Evolutionary conservation across 2,888 invertebrate species (phyloP).

Genomic region (Cheilosia vernalis): DNA sequence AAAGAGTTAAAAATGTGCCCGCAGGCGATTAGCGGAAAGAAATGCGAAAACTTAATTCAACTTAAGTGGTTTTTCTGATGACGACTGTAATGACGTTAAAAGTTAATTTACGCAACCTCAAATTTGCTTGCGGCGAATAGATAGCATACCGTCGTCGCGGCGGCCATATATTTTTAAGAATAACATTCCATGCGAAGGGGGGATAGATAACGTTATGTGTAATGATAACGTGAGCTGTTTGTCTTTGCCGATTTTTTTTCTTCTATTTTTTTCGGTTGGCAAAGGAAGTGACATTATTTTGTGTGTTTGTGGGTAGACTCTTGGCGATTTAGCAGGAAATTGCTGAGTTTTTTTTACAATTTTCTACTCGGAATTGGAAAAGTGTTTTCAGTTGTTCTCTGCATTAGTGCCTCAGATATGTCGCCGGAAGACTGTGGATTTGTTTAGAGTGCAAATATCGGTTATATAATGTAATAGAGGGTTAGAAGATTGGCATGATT

Average conservation of each 20-base stretch:
- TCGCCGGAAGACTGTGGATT: too few relatives aligned
- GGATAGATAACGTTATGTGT: not conserved
- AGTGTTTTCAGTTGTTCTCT: too few relatives aligned
- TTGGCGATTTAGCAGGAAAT: not conserved
- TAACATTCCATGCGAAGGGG: not conserved
- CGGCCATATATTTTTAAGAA: not conserved
- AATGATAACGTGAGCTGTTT: conserved; percentile 1
- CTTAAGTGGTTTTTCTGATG: conserved; percentile 47
- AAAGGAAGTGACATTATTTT: not conserved
- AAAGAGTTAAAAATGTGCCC: not conserved
- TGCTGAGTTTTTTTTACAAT: not conserved
- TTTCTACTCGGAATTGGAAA: too few relatives aligned
- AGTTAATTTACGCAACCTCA: conserved; percentile 31
- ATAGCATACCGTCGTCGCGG: not conserved
- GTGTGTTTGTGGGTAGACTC: not conserved
- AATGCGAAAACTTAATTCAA: not conserved
- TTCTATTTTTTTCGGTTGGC: not conserved
- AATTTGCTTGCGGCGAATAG: conserved; percentile 14
- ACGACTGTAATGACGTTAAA: conserved; percentile 43
- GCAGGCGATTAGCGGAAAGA: not conserved
- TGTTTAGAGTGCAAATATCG: too few relatives aligned
- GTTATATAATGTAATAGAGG: too few relatives aligned
- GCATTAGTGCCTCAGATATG: too few relatives aligned
- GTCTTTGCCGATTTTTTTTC: not conserved
- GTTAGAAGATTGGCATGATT: too few relatives aligned